Conservation (phyloP, 2,888 invertebrate species). For the Nycteola revayana region DNA sequence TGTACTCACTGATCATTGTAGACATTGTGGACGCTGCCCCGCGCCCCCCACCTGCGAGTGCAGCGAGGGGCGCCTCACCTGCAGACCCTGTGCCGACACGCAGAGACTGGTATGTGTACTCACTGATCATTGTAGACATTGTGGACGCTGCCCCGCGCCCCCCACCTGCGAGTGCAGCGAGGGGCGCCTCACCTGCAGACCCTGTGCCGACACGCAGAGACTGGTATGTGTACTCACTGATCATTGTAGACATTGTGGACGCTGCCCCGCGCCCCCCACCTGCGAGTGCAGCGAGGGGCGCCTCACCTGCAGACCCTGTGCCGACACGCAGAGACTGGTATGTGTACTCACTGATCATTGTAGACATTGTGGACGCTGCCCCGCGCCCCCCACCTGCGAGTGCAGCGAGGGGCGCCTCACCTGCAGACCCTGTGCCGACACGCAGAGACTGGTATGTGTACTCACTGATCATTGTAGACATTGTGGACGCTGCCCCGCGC, state of each 20-base stretch:
- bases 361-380: not conserved
- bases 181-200: constrained; percentile 49
- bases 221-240: constrained; percentile 22
- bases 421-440: constrained; percentile 53
- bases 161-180: not conserved
- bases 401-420: constrained; percentile 33
- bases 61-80: constrained; percentile 54
- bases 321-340: constrained; percentile 36
- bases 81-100: constrained; percentile 55
- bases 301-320: constrained; percentile 60
- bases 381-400: not conserved
- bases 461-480: too few species aligned
- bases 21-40: constrained; percentile 26
- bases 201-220: constrained; percentile 44
- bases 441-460: constrained; percentile 33
- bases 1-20: too few species aligned
- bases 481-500: constrained; percentile 28
- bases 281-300: constrained; percentile 69
- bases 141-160: not conserved
- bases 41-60: constrained; percentile 67
- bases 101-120: constrained; percentile 21
- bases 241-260: constrained; percentile 4
- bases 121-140: not conserved
- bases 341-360: not conserved
- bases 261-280: constrained; percentile 41